Evolutionary conservation across 1,140 invertebrate species (phyloP), one percentile per base, ranked within the genome.

Genomic region (Aphelenchoides fujianensis): DNA sequence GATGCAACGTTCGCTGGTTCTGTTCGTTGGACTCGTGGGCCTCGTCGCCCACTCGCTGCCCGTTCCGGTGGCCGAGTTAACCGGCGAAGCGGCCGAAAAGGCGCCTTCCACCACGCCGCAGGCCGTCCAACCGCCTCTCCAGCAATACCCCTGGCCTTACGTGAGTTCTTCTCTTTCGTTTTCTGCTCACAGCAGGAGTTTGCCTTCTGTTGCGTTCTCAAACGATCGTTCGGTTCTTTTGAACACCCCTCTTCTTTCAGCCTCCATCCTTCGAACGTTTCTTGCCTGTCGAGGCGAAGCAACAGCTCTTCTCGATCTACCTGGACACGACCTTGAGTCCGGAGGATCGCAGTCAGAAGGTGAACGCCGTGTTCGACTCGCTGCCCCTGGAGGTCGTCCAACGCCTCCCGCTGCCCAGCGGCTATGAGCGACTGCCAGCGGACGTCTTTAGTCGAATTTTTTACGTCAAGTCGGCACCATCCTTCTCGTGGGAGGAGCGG

Each of bases 391-490:
- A 5, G 19, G 34, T 59, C 7, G 19, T 59, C 23, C 27, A 7
- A 7, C 55, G 19, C 7, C 55, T 59, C 34, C 55, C 55, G 7
- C 55, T 59, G 5, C 55, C 55, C 19, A 59, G 23, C 55, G 55
- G 19, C 5, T 59, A 7, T 19, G 55, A 59, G 55, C 55, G 55
- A 5, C 34, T 59, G 55, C 55, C 55, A 7, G 55, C 55, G 5
- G 55, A 59, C 34, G 55, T 59, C 34, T 59, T 7, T 23, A n/a
- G n/a, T 19, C 55, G 55, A 5, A 59, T 59, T 19, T 59, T 59
- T 16, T 59, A 59, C 55, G 55, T 59, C 34, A 27, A 59, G 27
- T 30, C 5, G 28, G 55, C 55, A 7, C 55, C 5, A 5, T 27
- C 27, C 28, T 59, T 59, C 55, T 30, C 12, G 5, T 59, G 55